A percentile compares a stretch with the other conserved stretches of the same genome.
Conservation (phyloP, 92 coral and sea anemone genomes). For the Phymanthus crucifer region DNA sequence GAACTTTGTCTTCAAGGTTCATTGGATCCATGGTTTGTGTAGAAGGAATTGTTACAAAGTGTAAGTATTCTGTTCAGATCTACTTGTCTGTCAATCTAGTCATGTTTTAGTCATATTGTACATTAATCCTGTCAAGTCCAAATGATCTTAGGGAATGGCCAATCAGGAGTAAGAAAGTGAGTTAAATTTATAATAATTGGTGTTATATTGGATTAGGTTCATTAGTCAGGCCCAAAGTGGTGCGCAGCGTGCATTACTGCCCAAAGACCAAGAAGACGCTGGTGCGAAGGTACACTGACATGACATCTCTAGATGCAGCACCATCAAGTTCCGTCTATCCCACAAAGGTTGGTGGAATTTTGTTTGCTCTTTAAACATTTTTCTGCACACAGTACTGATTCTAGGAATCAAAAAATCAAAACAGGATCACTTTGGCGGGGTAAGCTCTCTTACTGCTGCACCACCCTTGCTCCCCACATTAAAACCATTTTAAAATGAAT, state of each 20-base stretch:
- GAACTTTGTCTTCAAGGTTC: constrained; percentile 83
- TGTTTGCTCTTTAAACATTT: background rate
- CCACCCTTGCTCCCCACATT: too few relatives aligned
- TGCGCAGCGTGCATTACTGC: constrained; percentile 96
- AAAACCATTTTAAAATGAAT: too few relatives aligned
- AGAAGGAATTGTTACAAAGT: constrained; percentile 98
- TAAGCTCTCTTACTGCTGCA: too few relatives aligned
- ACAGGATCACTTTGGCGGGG: too few relatives aligned
- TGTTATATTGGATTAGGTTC: constrained; percentile 56
- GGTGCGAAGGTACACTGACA: constrained; percentile 84
- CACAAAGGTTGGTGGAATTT: constrained; percentile 70
- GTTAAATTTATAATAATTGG: background rate
- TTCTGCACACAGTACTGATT: background rate
- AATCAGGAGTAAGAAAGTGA: too few relatives aligned
- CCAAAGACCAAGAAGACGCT: constrained; percentile 95
- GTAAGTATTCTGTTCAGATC: constrained; percentile 47
- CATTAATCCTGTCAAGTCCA: too few relatives aligned
- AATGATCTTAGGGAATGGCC: too few relatives aligned
- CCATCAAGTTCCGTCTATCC: constrained; percentile 97
- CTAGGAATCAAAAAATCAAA: too few relatives aligned
- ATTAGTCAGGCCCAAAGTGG: constrained; percentile 93
- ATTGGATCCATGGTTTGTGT: constrained; percentile 94
- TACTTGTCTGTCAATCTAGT: background rate
- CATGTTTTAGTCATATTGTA: too few relatives aligned
- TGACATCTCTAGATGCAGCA: constrained; percentile 91